Percentiles rank a stretch among this genome's conserved stretches.
Evolutionary conservation across 1,140 invertebrate species (phyloP).

Genomic region (Papilio aristodemus): DNA sequence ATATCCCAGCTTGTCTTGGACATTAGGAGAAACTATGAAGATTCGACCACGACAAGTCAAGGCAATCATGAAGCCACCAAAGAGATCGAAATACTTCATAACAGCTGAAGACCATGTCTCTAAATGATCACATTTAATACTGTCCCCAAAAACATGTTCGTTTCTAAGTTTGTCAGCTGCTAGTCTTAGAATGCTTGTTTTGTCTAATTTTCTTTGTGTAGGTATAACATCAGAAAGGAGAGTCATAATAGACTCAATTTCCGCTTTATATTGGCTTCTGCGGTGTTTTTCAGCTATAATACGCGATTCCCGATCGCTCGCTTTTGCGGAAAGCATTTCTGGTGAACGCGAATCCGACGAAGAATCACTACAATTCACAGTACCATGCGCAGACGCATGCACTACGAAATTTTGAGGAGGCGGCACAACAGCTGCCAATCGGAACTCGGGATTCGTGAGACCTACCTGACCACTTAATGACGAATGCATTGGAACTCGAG

Average conservation of each 20-base stretch:
- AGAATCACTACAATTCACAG: slow-evolving; percentile 58
- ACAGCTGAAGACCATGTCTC: slow-evolving; percentile 74
- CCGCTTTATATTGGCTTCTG: slow-evolving; percentile 93
- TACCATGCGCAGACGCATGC: slow-evolving; percentile 33
- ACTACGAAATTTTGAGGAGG: slow-evolving; percentile 48
- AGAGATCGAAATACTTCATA: slow-evolving; percentile 80
- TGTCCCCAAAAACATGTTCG: slow-evolving; percentile 81
- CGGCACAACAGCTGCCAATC: slow-evolving; percentile 53
- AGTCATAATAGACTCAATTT: slow-evolving; percentile 89
- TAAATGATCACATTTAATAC: slow-evolving; percentile 71
- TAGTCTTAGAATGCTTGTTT: slow-evolving; percentile 93
- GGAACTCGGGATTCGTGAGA: slow-evolving; percentile 51
- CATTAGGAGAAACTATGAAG: slow-evolving; percentile 91
- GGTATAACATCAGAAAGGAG: slow-evolving; percentile 91
- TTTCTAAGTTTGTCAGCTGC: slow-evolving; percentile 88
- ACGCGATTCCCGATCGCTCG: slow-evolving; percentile 86
- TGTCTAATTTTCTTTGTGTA: slow-evolving; percentile 92
- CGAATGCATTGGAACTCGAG: slow-evolving; percentile 50
- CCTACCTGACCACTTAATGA: slow-evolving; percentile 51
- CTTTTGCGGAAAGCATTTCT: slow-evolving; percentile 58
- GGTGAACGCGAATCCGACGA: slow-evolving; percentile 69
- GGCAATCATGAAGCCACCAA: slow-evolving; percentile 89
- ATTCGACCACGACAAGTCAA: slow-evolving; percentile 91
- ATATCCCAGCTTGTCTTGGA: slow-evolving; percentile 92
- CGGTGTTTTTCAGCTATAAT: slow-evolving; percentile 94